These are phyloP conservation scores for Clarias laeviceps DNA, from an alignment of 2,797 vertebrate species.

Conservation along the genomic window DNA sequence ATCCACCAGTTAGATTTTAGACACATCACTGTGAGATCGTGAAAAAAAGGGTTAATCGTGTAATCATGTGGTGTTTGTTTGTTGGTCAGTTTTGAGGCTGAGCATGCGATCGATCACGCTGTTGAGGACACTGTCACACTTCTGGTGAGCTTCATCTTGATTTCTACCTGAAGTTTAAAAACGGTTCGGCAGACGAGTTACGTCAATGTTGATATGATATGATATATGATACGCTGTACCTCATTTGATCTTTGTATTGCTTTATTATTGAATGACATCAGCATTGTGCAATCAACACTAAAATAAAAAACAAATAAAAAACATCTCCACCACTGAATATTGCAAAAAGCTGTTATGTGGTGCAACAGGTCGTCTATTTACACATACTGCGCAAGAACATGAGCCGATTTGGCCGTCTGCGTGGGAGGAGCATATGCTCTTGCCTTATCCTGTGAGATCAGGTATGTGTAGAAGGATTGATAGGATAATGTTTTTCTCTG, in stretches of 20 bases:
- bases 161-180: neutral
- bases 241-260: constrained; percentile 4
- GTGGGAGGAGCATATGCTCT: neutral
- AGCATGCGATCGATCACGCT: no score
- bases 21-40: constrained; percentile 19
- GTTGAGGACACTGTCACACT: neutral
- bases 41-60: neutral
- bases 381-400: neutral
- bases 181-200: neutral
- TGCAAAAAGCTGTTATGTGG: neutral
- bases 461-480: neutral
- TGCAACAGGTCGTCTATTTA: neutral
- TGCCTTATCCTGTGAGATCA: neutral
- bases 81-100: neutral
- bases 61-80: neutral
- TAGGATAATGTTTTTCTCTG: neutral
- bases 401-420: neutral
- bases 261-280: neutral
- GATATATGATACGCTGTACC: neutral
- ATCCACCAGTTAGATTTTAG: constrained; percentile 17
- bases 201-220: neutral
- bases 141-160: neutral
- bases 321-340: neutral
- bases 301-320: neutral
- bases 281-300: neutral